A percentile compares a stretch with the other conserved stretches of the same genome.
Conservation (phyloP, 2,797 vertebrate genomes). For the Geotrypetes seraphini region DNA sequence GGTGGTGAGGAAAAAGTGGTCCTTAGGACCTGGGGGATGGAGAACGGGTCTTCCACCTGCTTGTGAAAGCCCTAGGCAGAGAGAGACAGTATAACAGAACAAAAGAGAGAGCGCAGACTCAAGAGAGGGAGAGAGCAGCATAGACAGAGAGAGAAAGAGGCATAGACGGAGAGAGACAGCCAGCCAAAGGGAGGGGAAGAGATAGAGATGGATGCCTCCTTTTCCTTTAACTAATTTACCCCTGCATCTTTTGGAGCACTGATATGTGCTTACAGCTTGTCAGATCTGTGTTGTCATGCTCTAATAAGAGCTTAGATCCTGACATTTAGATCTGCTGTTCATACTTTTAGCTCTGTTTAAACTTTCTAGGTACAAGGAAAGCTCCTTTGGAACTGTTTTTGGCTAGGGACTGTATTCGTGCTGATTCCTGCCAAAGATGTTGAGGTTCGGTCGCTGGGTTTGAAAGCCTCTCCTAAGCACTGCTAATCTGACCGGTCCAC, state of each 20-base stretch:
- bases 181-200: too few relatives aligned
- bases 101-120: not conserved
- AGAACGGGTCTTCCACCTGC: not conserved
- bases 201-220: too few relatives aligned
- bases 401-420: too few relatives aligned
- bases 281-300: not conserved
- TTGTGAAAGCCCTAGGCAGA: not conserved
- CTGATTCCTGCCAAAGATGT: too few relatives aligned
- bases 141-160: too few relatives aligned
- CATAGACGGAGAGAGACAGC: too few relatives aligned
- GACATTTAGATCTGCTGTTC: too few relatives aligned
- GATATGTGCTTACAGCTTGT: rapidly evolving
- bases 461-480: too few relatives aligned
- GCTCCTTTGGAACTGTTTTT: too few relatives aligned
- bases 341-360: too few relatives aligned
- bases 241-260: not conserved
- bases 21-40: not conserved
- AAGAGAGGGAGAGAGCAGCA: not conserved
- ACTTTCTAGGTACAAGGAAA: too few relatives aligned
- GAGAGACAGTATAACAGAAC: not conserved
- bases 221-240: not conserved
- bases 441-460: too few relatives aligned
- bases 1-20: not conserved
- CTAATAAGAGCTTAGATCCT: not conserved
- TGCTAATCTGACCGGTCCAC: not conserved